Evolutionary conservation across 2,888 invertebrate species (phyloP), one percentile per base, ranked within the genome.

Genomic region (Lamellibrachia columna): DNA sequence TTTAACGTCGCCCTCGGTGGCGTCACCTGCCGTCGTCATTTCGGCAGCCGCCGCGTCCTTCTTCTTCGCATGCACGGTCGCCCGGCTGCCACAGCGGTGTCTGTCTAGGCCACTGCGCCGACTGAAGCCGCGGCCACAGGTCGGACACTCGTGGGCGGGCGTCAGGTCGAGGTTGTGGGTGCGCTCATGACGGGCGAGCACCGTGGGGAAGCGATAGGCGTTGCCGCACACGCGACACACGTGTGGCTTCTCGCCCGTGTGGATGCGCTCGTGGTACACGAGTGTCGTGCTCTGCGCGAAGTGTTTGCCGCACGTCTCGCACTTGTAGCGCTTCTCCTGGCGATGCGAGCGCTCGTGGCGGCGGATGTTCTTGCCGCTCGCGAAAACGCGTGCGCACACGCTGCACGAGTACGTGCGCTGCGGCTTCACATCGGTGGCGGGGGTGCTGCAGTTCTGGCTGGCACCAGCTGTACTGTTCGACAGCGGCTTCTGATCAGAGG

Each of bases 231-330:
- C 75, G 22, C 75, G 75, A 75, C 75, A 75, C 75, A 75, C 75
- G 75, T 75, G 75, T 6, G 75, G 75, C 75, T 75, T 75, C 75
- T 75, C 75, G 75, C 75, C 75, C 75, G 75, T 75, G 75, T 75
- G 75, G 75, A 75, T 75, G 22, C 75, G 75, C 75, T 75, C 75
- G 75, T 75, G 75, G 75, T 75, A 75, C 22, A 75, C 75, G 75
- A 75, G 75, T 6, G 75, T 75, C 75, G 75, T 75, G 75, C 75
- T 75, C 22, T 75, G 75, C 75, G 75, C 75, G 75, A 75, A 75
- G 75, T 75, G 75, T n/a, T 75, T 75, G 75, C 75, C 75, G 75
- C 75, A 75, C 75, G 75, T 75, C 75, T 75, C 75, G 75, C 75
- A 75, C 75, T 75, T 75, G 22, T 75, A 75, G 22, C 75, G 75